Base-by-base conservation (phyloP, 2,888 invertebrate genomes). In the Euzophera pinguis region DNA sequence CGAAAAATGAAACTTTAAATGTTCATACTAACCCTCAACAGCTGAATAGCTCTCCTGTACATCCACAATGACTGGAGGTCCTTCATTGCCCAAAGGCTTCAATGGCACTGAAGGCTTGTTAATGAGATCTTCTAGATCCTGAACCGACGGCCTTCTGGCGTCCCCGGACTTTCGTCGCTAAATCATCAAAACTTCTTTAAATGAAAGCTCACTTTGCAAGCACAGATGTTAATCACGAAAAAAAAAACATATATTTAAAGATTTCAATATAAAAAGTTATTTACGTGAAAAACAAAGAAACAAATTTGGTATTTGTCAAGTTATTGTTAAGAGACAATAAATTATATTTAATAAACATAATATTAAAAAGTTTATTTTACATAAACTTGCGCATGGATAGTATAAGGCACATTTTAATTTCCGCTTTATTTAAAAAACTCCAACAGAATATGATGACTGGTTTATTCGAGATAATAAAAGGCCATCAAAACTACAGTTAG, bases 11-110 rank as follows among this genome's bases (percentile, higher is more conserved):
- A 1, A 4, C 10, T 32, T 32, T 4, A 16, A 35, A 29, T 29
- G 1, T 14, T 27, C 27, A 14, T 49, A 17, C 61, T 65, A 81
- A 98, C 99, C 98, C 95, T 99, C 99, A 84, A 97, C 95, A 55
- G 98, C 98, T 43, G 98, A 96, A 87, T 99, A 98, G 76, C 96
- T 98, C 79, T 98, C 97, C 82, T 98, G 96, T 42, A 97, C 95
- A 83, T 98, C 97, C 63, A 98, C 94, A 80, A 98, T 98, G 63
- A 93, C 93, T 38, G 98, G 97, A 62, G 97, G 96, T 57, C 97
- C 97, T 61, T 93, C 93, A 73, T 93, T 92, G 60, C 97, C 97
- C 52, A 93, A 81, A 60, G 96, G 92, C 78, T 93, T 94, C 62
- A 98, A 91, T 47, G 98, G 98, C 52, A 97, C 97, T 49, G 97